Evolutionary conservation across 37 sponge, comb jelly and placozoan species (phyloP).

Genomic region (Mnemiopsis leidyi): DNA sequence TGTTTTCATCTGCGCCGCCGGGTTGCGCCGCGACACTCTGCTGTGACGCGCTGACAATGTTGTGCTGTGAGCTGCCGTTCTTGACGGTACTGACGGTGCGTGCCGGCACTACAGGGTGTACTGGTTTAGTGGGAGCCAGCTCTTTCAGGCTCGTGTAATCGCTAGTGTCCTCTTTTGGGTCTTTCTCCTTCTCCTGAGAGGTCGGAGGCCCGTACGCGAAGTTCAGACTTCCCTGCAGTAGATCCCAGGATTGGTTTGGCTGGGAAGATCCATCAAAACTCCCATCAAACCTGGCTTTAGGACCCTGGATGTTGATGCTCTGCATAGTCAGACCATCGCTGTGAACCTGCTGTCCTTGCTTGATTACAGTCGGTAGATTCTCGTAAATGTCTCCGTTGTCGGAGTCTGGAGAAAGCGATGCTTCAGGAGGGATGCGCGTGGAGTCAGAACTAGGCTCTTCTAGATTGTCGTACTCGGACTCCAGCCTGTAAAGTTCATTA

Average conservation of each 20-base stretch:
- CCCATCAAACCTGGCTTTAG: slow-evolving; percentile 4
- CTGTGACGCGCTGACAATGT: not conserved
- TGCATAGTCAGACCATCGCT: slow-evolving; percentile 2
- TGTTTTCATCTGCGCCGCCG: not conserved
- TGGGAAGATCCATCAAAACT: not conserved
- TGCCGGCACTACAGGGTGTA: not conserved
- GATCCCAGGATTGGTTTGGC: not conserved
- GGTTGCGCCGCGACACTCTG: too few relatives aligned
- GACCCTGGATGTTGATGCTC: slow-evolving; percentile 36
- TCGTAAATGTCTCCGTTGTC: slow-evolving; percentile 3
- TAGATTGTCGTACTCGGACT: slow-evolving; percentile 6
- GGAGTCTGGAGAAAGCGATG: not conserved
- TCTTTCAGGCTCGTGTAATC: slow-evolving; percentile 4
- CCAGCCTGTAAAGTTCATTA: slow-evolving; percentile 24
- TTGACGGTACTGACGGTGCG: not conserved
- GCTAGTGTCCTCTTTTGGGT: not conserved
- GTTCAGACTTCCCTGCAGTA: slow-evolving; percentile 25
- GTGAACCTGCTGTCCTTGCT: not conserved
- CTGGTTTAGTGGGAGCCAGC: not conserved
- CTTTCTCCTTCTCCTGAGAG: not conserved
- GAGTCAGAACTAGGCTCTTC: not conserved
- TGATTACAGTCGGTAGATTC: slow-evolving; percentile 10
- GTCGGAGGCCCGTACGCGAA: slow-evolving; percentile 7
- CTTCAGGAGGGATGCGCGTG: not conserved
- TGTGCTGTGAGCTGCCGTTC: not conserved